Percentiles rank a stretch among this genome's conserved stretches.
phyloP scores from a whole-genome alignment of 2,888 invertebrate species.

The Sarcophaga caerulescens region DNA sequence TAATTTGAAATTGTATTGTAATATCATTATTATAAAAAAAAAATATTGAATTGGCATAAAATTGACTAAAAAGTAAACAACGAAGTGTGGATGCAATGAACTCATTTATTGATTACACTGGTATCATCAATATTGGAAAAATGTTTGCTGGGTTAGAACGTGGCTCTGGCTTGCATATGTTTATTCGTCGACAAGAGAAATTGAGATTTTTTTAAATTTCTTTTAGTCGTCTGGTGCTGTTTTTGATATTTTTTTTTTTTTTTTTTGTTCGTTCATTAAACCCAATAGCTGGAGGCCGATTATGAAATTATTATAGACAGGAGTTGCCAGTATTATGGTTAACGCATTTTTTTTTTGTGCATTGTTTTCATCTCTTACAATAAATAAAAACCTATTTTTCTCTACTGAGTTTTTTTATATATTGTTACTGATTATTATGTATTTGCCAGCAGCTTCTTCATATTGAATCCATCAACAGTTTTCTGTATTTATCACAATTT shows the following conservation, averaged over 20 bases:
- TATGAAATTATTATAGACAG: constrained; percentile 57
- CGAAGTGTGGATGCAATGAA: too few relatives aligned
- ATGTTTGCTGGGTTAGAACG: constrained; percentile 26
- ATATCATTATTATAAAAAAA: too few relatives aligned
- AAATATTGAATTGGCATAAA: too few relatives aligned
- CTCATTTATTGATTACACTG: too few relatives aligned
- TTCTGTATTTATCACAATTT: too few relatives aligned
- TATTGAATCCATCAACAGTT: too few relatives aligned
- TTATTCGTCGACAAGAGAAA: constrained; percentile 52
- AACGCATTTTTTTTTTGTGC: constrained; percentile 20
- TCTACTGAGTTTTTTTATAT: too few relatives aligned
- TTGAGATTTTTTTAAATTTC: constrained; percentile 70
- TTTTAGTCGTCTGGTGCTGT: constrained; percentile 15
- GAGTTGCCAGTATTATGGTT: constrained; percentile 48
- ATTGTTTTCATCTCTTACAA: constrained; percentile 9
- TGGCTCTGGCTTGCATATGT: background rate
- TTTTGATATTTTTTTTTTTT: constrained; percentile 6
- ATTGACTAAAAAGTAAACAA: too few relatives aligned
- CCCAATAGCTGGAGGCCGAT: constrained; percentile 73
- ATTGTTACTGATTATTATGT: too few relatives aligned
- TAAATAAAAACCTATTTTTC: background rate
- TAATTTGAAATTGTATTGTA: too few relatives aligned
- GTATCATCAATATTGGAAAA: background rate
- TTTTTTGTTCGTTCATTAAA: constrained; percentile 76
- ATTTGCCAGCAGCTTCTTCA: too few relatives aligned